Conservation (phyloP, 2,888 invertebrate species). For the Cenopis cana region DNA sequence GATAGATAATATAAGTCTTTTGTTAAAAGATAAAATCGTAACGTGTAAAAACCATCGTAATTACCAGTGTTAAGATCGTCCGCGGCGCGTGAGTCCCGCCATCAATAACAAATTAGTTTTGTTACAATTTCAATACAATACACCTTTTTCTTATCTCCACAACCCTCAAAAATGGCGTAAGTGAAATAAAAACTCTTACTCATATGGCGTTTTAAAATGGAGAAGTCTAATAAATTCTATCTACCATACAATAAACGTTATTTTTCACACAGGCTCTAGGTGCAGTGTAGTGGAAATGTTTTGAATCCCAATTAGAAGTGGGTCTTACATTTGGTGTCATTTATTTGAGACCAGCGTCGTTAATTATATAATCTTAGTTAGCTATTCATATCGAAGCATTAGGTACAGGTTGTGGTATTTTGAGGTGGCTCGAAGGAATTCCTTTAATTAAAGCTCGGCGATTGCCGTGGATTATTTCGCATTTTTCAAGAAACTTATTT, state of each 20-base stretch:
- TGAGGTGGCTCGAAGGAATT: constrained; percentile 2
- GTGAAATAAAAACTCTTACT: not conserved
- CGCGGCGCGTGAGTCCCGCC: constrained; percentile 65
- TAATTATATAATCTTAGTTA: constrained; percentile 7
- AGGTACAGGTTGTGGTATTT: not conserved
- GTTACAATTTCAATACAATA: constrained; percentile 62
- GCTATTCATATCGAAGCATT: not conserved
- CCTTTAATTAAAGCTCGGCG: not conserved
- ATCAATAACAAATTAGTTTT: constrained; percentile 81
- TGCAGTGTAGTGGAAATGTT: constrained; percentile 26
- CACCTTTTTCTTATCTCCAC: constrained; percentile 35
- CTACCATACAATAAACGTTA: constrained; percentile 35
- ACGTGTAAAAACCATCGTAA: constrained; percentile 65
- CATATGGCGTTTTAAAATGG: constrained; percentile 3
- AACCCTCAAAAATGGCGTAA: constrained; percentile 10
- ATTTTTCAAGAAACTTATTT: no score
- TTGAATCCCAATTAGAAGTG: constrained; percentile 27
- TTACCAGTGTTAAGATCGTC: constrained; percentile 74
- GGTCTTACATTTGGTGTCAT: constrained; percentile 7
- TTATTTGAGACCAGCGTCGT: constrained; percentile 1
- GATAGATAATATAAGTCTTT: no score
- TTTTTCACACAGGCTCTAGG: constrained; percentile 25
- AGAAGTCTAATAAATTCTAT: constrained; percentile 21
- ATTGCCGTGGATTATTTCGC: no score
- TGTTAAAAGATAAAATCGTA: constrained; percentile 50